These are phyloP conservation scores for Montipora efflorescens DNA, from an alignment of 64 coral and sea anemone genomes.

Conservation along the genomic window DNA sequence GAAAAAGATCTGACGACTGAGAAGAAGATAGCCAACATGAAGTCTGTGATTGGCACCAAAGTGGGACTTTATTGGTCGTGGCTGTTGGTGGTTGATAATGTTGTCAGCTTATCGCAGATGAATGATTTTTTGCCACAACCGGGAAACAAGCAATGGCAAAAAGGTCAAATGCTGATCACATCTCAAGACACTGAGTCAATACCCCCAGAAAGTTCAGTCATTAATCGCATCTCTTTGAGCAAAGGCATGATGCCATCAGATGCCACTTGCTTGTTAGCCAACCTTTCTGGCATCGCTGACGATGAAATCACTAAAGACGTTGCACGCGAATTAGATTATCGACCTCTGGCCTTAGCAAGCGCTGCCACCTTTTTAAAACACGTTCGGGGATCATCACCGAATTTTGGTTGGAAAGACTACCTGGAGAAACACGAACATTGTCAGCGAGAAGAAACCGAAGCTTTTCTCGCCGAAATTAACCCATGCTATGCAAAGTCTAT, in stretches of 20 bases:
- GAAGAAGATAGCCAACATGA: constrained; percentile 46
- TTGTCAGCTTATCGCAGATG: constrained; percentile 13
- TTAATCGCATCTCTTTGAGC: constrained; percentile 25
- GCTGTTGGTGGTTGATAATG: constrained; percentile 72
- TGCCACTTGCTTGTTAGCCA: constrained; percentile 12
- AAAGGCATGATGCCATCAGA: constrained; percentile 29
- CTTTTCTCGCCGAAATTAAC: neutral
- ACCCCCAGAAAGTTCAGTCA: neutral
- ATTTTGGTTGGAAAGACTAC: neutral
- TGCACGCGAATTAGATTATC: constrained; percentile 39
- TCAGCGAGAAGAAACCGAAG: neutral
- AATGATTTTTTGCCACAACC: constrained; percentile 12
- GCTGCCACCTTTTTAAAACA: constrained; percentile 17
- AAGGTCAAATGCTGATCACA: constrained; percentile 70
- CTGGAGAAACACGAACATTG: neutral
- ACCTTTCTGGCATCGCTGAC: constrained; percentile 11
- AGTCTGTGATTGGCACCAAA: neutral
- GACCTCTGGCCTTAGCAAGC: constrained; percentile 50
- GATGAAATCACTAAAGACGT: neutral
- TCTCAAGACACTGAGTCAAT: constrained; percentile 62
- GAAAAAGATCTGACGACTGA: neutral
- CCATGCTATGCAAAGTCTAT: constrained; percentile 11
- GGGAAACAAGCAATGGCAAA: constrained; percentile 27
- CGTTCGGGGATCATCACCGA: neutral
- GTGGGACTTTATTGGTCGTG: constrained; percentile 42